These are phyloP conservation scores for Sander lucioperca DNA, from an alignment of 2,113 vertebrate species.

Conservation along the genomic window DNA sequence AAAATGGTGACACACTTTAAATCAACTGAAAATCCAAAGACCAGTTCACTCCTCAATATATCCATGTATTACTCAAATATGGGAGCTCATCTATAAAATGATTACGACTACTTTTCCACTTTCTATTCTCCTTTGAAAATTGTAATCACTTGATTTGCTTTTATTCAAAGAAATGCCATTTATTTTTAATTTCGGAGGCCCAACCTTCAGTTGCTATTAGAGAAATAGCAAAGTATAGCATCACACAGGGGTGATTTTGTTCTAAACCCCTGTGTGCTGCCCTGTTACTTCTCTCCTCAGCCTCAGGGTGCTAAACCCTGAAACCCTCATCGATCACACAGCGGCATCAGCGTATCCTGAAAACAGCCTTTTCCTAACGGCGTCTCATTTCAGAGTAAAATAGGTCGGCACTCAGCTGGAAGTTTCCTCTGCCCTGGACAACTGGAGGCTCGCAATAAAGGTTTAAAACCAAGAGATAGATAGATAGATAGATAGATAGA, in stretches of 20 bases:
- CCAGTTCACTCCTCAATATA: neutral
- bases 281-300: slow-evolving; percentile 22
- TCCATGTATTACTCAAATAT: slow-evolving; percentile 11
- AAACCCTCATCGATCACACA: slow-evolving; percentile 43
- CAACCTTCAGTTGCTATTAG: neutral
- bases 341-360: neutral
- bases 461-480: neutral
- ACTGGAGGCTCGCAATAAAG: neutral
- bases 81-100: neutral
- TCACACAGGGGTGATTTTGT: slow-evolving; percentile 23
- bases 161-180: neutral
- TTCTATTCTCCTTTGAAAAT: neutral
- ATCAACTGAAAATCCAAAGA: slow-evolving; percentile 8
- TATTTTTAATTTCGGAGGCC: neutral
- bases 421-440: slow-evolving; percentile 41
- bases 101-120: neutral
- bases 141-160: slow-evolving; percentile 10
- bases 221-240: neutral
- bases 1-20: neutral
- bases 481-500: neutral
- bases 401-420: slow-evolving; percentile 51
- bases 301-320: slow-evolving; percentile 2
- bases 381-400: slow-evolving; percentile 41
- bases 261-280: neutral
- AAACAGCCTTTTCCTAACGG: neutral